Percentiles rank a stretch among this genome's conserved stretches.
Evolutionary conservation across 2,113 vertebrate genomes (phyloP).

Genomic region (Rafetus swinhoei): DNA sequence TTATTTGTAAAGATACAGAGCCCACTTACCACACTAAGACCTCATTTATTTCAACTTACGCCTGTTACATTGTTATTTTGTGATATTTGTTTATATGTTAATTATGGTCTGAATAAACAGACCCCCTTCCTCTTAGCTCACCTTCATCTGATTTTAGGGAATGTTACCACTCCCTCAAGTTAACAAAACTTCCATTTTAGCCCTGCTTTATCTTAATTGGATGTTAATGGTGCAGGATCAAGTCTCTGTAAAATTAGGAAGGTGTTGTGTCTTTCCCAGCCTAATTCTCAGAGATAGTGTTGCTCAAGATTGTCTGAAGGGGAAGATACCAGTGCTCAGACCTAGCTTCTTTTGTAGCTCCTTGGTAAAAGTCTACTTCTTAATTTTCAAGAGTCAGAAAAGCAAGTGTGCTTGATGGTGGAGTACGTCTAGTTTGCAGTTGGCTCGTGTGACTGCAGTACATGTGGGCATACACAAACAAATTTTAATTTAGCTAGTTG

Average conservation of each 20-base stretch:
- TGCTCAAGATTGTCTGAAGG: neutral
- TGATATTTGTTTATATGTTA: neutral
- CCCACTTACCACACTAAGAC: neutral
- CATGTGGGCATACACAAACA: too few species aligned
- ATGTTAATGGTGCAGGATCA: neutral
- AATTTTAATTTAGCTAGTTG: too few species aligned
- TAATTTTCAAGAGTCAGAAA: neutral
- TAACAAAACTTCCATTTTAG: neutral
- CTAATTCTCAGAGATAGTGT: neutral
- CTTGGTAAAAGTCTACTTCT: neutral
- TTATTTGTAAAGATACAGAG: neutral
- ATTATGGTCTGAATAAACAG: neutral
- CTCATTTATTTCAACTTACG: conserved; percentile 1
- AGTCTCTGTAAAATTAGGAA: neutral
- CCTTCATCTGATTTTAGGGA: neutral
- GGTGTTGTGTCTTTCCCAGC: neutral
- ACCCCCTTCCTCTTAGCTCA: neutral
- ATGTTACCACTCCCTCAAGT: neutral
- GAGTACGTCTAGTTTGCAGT: too few species aligned
- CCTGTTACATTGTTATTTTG: neutral
- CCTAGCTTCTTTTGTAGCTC: neutral
- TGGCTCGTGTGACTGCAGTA: too few species aligned
- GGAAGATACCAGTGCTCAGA: neutral
- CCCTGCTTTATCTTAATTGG: neutral
- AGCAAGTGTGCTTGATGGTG: neutral